These are phyloP conservation scores for Chaetodon trifascialis DNA, from an alignment of 2,113 vertebrate genomes.

Conservation along the genomic window DNA sequence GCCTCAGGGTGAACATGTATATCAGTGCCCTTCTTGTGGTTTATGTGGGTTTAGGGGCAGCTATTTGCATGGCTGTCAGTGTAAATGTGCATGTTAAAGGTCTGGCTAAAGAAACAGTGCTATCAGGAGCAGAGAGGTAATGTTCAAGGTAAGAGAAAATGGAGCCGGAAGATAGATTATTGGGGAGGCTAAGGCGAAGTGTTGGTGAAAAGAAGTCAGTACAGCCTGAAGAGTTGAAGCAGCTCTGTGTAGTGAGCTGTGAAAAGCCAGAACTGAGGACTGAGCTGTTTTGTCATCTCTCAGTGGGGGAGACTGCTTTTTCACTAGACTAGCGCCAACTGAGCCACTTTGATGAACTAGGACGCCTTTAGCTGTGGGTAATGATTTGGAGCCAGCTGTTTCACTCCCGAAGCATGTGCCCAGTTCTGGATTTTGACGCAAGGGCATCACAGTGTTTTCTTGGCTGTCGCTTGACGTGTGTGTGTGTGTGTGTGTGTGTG, in stretches of 20 bases:
- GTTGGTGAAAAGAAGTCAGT: neutral
- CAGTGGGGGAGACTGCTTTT: conserved; percentile 37
- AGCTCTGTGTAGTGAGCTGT: conserved; percentile 26
- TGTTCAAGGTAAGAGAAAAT: conserved; percentile 4
- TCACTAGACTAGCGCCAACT: conserved; percentile 28
- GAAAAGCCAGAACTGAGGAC: conserved; percentile 41
- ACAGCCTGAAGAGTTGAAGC: conserved; percentile 13
- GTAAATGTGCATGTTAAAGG: neutral
- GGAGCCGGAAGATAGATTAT: neutral
- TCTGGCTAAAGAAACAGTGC: neutral
- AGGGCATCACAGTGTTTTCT: conserved; percentile 23
- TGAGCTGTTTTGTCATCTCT: conserved; percentile 39
- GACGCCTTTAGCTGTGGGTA: conserved; percentile 51
- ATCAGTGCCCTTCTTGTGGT: neutral
- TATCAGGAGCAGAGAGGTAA: neutral
- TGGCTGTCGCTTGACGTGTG: neutral
- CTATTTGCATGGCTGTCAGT: conserved; percentile 9
- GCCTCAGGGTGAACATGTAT: neutral
- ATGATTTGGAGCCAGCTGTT: conserved; percentile 20
- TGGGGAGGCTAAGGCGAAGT: conserved; percentile 7
- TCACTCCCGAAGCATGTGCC: conserved; percentile 26
- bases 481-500: neutral
- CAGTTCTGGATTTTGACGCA: conserved; percentile 24
- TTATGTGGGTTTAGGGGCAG: neutral
- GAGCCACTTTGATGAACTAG: conserved; percentile 56